Base-by-base conservation (phyloP, 2,888 invertebrate genomes). In the Heliconius erato region DNA sequence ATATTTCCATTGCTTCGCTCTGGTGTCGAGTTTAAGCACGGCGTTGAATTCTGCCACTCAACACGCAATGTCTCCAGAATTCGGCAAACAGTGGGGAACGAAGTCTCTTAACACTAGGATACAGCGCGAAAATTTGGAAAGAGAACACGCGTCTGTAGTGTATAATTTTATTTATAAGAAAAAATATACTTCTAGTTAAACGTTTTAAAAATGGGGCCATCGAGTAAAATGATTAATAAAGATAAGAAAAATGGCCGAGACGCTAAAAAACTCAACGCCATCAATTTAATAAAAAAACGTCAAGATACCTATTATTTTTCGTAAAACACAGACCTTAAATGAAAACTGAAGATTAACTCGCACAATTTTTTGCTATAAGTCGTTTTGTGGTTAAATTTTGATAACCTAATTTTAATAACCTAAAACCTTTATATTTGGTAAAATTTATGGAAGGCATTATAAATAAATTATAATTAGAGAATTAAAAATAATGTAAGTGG, bases 271-370 rank as follows among this genome's bases (percentile, higher is more conserved):
- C 85, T 84, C 82, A 85, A 80, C 86, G 83, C 87, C 88, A 90
- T 89, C 89, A 89, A 89, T 90, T 90, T 90, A 89, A 89, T 90
- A 88, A 88, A 88, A 88, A 89, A 40, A 40, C 9, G 87, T 87
- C 88, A 84, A 84, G 87, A 86, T 83, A 83, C 86, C 87, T 87
- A 89, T 89, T 89, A 88, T 89, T 89, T 89, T 87, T 87, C 78
- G 84, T 86, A 85, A 88, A 89, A 88, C 85, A 87, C 87, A 85
- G 86, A 84, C 84, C 84, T 85, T 81, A 86, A 87, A 88, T 86
- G 87, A 87, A 85, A 83, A 80, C 72, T 84, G 80, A 81, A 86
- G 84, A 86, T 86, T 85, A 86, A 86, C 86, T 83, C 83, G 82
- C 84, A 44, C 76, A 84, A 82, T 78, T 86, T 85, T 84, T 85